phyloP scores from a whole-genome alignment of 2,797 vertebrate genomes.

The Xiphophorus birchmanni region DNA sequence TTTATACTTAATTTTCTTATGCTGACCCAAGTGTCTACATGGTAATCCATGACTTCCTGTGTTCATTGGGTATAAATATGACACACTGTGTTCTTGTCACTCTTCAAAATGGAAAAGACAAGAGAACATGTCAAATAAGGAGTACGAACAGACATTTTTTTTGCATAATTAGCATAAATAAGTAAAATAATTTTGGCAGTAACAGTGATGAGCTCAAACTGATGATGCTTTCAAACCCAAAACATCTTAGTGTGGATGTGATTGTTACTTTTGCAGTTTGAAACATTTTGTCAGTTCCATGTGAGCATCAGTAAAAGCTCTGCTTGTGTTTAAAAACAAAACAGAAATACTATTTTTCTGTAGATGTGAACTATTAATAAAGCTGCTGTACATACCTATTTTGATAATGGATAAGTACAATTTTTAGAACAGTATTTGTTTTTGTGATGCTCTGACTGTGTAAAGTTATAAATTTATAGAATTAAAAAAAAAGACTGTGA shows the following conservation, averaged over 20 bases:
- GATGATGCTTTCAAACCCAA: not conserved
- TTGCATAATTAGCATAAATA: not conserved
- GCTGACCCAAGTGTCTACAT: not conserved
- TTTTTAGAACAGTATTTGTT: not conserved
- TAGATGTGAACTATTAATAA: not conserved
- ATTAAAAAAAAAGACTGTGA: not conserved
- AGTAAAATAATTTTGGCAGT: not conserved
- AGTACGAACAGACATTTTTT: not conserved
- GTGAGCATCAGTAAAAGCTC: not conserved
- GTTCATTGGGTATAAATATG: not conserved
- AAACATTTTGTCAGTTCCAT: not conserved
- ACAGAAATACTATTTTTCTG: not conserved
- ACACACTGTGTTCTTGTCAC: not conserved
- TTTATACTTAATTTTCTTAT: not conserved
- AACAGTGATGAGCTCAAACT: not conserved
- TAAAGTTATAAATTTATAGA: not conserved
- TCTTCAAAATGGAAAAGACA: not conserved
- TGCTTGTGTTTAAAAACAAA: not conserved
- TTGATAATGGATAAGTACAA: not conserved
- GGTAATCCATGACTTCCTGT: not conserved
- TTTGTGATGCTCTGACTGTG: not conserved
- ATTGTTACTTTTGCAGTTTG: not conserved
- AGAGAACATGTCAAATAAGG: not conserved
- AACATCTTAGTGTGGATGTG: not conserved
- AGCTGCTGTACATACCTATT: not conserved